Base-by-base conservation (phyloP, 2,888 invertebrate species). In the Octodonta nipae region DNA sequence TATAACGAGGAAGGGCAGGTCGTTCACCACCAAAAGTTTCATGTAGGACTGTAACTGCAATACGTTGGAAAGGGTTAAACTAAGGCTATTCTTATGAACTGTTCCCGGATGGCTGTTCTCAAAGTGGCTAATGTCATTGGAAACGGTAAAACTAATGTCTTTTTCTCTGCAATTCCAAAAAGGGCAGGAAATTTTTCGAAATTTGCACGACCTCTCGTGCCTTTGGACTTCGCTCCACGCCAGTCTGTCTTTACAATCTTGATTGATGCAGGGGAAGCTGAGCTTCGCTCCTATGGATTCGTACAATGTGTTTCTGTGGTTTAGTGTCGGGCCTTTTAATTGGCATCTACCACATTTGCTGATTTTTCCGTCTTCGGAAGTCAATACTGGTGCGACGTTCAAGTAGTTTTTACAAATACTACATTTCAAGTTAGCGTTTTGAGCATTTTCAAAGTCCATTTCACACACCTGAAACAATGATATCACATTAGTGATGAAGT, bases 111-210 rank as follows among this genome's bases (percentile, higher is more conserved):
- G 43, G n/a, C 35, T 32, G 2, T 22, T 38, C 27, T 43, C 37
- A 14, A 43, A 43, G n/a, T 43, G 43, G 20, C 36, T 33, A 2
- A 34, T 27, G 22, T 43, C 41, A 24, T 27, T 39, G 8, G 26
- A 24, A 8, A 41, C 30, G 11, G 22, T 30, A 15, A 43, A 38
- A 6, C 27, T 22, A 7, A 43, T 34, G 20, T 39, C 26, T 16
- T 41, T 43, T 8, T 41, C 43, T 32, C 43, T 34, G 32, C 43
- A 43, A 12, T 39, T 36, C 37, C 41, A 43, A 14, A 43, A 43
- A 3, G 43, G 43, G 11, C 43, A 43, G 3, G 31, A 13, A 10
- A 41, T 39, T 8, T 33, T 33, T 12, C 43, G 29, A 24, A 34
- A 26, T 11, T 26, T 32, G 28, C 43, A 43, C 5, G 43, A 39